Evolutionary conservation across 2,888 invertebrate species (phyloP).

Genomic region (Ligdia adustata): DNA sequence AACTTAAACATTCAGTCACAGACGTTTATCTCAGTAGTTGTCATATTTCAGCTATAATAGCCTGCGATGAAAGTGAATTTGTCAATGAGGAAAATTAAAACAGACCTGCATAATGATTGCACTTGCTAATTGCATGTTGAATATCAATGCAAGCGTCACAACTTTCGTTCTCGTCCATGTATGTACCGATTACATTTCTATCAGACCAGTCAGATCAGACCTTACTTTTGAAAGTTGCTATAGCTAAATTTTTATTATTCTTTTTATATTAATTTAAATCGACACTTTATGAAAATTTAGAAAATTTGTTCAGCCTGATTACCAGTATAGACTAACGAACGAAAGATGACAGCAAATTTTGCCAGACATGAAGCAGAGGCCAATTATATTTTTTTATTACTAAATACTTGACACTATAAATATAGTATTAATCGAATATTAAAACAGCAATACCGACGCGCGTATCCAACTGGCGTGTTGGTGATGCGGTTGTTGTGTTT

Average conservation of each 20-base stretch:
- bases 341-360: too few relatives aligned
- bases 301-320: too few relatives aligned
- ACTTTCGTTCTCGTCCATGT: constrained; percentile 63
- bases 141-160: constrained; percentile 55
- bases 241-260: too few relatives aligned
- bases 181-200: constrained; percentile 13
- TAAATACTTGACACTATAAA: constrained; percentile 39
- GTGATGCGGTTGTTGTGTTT: constrained; percentile 32
- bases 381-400: too few relatives aligned
- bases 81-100: constrained; percentile 33
- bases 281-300: too few relatives aligned
- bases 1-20: neutral
- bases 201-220: too few relatives aligned
- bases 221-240: too few relatives aligned
- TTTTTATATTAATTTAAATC: too few relatives aligned
- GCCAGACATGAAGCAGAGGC: too few relatives aligned
- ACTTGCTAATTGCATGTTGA: constrained; percentile 63
- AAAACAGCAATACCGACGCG: constrained; percentile 46
- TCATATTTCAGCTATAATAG: too few relatives aligned
- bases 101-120: constrained; percentile 49
- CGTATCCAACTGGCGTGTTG: constrained; percentile 36
- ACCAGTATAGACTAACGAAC: too few relatives aligned
- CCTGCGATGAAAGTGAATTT: constrained; percentile 11
- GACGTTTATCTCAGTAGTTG: too few relatives aligned
- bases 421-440: constrained; percentile 58